Base-by-base conservation (phyloP, 2,888 invertebrate species). In the Tribolium freemani region DNA sequence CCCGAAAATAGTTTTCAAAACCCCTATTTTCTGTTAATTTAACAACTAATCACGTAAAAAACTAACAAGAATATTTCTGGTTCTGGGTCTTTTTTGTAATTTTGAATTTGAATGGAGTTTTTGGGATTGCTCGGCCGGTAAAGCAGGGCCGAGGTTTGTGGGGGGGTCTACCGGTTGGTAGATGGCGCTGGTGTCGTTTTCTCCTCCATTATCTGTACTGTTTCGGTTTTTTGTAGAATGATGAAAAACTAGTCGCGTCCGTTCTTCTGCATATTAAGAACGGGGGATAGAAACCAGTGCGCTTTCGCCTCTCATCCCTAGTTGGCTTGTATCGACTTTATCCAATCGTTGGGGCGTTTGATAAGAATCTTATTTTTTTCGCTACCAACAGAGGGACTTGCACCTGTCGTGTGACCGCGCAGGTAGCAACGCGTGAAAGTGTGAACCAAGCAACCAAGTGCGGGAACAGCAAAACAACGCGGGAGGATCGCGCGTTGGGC, bases 241-340 rank as follows among this genome's bases (percentile, higher is more conserved):
- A 82, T 84, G 84, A 86, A 85, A 86, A 86, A 86, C 83, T 84
- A 82, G 84, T 84, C 83, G 84, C 83, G 84, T 85, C 82, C 80
- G 81, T 81, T 83, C 79, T 80, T 79, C 76, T 82, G 80, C 81
- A 82, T 81, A 82, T 82, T 80, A 78, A 82, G 81, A 80, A 78
- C 77, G 74, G 76, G 75, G 79, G 78, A 81, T 78, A 75, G 77
- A 76, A 76, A 79, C 67, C 71, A 68, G 74, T 75, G 75, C 75
- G 74, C 76, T 77, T 79, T 80, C 77, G 76, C 76, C 73, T 75
- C 76, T 54, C 68, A 73, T 53, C 72, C 69, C 72, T 71, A 71
- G 67, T 74, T 58, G 38, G 50, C 31, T 44, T 44, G 53, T 71
- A 71, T 74, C 60, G 69, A 71, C 69, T 48, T 67, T 9, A 44